These are phyloP conservation scores for Blastobasis lacticolella DNA, from an alignment of 2,888 invertebrate species.

Conservation along the genomic window DNA sequence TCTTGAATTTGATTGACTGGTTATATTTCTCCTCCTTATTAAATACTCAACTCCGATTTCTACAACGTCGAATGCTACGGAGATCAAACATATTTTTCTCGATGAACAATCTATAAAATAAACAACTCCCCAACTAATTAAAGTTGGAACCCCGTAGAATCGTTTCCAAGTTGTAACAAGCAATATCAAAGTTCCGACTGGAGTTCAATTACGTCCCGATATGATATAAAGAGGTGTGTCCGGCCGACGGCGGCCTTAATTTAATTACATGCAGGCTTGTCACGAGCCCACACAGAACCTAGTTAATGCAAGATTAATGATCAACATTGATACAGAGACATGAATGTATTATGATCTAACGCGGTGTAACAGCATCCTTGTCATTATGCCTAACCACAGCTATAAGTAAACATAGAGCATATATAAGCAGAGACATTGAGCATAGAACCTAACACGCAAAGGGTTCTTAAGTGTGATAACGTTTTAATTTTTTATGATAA, in stretches of 20 bases:
- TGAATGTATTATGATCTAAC: constrained; percentile 13
- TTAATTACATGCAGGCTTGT: constrained; percentile 63
- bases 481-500: constrained; percentile 15
- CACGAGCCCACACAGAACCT: constrained; percentile 60
- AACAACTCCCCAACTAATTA: no score
- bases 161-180: constrained; percentile 1
- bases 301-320: constrained; percentile 64
- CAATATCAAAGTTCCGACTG: constrained; percentile 10
- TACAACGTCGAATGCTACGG: no score
- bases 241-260: constrained; percentile 51
- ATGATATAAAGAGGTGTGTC: constrained; percentile 58
- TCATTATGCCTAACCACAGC: neutral
- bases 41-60: no score
- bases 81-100: neutral
- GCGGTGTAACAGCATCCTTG: constrained; percentile 1
- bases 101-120: no score
- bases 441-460: neutral
- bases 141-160: constrained; percentile 1
- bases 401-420: neutral
- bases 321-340: constrained; percentile 38
- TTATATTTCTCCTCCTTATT: no score
- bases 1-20: no score
- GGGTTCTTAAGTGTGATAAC: neutral
- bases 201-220: constrained; percentile 37
- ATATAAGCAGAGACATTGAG: no score